phyloP scores from a whole-genome alignment of 2,113 vertebrate species.

The Triplophysa tibetana region DNA sequence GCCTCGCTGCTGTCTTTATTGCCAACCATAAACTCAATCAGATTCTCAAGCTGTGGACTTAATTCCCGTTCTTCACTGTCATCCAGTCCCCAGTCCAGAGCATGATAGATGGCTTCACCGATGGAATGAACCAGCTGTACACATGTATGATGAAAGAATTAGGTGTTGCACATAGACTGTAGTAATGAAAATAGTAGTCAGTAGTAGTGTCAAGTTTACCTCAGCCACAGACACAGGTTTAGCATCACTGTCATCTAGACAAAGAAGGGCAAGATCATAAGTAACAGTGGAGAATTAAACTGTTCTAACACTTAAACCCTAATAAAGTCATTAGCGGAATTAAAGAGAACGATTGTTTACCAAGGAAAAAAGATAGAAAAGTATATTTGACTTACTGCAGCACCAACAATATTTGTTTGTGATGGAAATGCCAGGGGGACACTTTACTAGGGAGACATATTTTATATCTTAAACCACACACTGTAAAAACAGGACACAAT shows the following conservation, averaged over 20 bases:
- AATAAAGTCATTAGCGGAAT: too few species aligned
- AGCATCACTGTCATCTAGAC: conserved; percentile 1
- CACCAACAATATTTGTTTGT: too few species aligned
- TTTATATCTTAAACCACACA: too few species aligned
- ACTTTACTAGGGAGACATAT: too few species aligned
- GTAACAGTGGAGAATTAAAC: background rate
- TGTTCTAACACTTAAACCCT: too few species aligned
- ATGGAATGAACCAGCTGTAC: conserved; percentile 88
- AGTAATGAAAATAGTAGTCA: background rate
- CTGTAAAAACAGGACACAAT: too few species aligned
- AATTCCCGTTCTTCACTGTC: conserved; percentile 93
- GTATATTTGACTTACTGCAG: too few species aligned
- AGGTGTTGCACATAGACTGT: background rate
- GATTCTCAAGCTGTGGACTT: conserved; percentile 86
- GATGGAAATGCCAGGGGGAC: too few species aligned
- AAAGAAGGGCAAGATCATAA: background rate
- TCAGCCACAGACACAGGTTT: background rate
- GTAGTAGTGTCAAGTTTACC: conserved; percentile 5
- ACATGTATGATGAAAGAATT: background rate
- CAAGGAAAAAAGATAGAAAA: too few species aligned
- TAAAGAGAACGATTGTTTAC: too few species aligned
- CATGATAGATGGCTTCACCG: conserved; percentile 91
- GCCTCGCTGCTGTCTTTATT: conserved; percentile 69
- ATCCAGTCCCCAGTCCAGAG: conserved; percentile 93
- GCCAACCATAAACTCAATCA: conserved; percentile 91